Evolutionary conservation across 2,888 invertebrate genomes (phyloP), one percentile per base, ranked within the genome.

Genomic region (Eumerus sabulonum): DNA sequence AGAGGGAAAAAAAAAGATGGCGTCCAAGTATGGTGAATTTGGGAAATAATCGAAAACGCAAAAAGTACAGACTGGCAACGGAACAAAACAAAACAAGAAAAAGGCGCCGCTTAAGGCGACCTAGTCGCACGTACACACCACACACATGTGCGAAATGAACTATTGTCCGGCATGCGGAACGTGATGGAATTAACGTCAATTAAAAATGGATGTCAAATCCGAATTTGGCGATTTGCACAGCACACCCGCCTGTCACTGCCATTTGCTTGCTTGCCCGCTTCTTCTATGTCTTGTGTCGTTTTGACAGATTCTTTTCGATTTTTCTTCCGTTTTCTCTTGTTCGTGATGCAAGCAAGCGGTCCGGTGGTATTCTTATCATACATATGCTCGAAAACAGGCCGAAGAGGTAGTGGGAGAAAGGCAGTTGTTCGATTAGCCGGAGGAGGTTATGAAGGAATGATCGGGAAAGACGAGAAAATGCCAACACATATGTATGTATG

Each of bases 191-290:
- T 27, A 27, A 54, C 16, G 38, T 59, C 60, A 64, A 63, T 76
- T 71, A 76, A 76, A 76, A 71, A 76, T 76, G 76, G 71, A 64
- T 71, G 70, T 70, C 54, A 56, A 45, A 40, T 47, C 14, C 16
- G 40, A 16, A 45, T 54, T 9, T 47, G 35, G 16, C 13, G 14
- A 27, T 45, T 45, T 14, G 3, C 9, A 4, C 13, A 16, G 40
- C 9, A 16, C 11, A 4, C 27, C 27, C 27, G 3, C 27, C 27
- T 27, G 27, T 27, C 27, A 27, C 2, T 7, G 2, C 27, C 27
- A 27, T n/a, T n/a, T n/a, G n/a, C n/a, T n/a, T n/a, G n/a, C n/a
- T n/a, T n/a, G n/a, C n/a, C n/a, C n/a, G n/a, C n/a, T n/a, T n/a
- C n/a, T n/a, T n/a, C n/a, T n/a, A n/a, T n/a, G n/a, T n/a, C n/a